Evolutionary conservation across 2,113 vertebrate genomes (phyloP).

Genomic region (Chaetura pelagica): DNA sequence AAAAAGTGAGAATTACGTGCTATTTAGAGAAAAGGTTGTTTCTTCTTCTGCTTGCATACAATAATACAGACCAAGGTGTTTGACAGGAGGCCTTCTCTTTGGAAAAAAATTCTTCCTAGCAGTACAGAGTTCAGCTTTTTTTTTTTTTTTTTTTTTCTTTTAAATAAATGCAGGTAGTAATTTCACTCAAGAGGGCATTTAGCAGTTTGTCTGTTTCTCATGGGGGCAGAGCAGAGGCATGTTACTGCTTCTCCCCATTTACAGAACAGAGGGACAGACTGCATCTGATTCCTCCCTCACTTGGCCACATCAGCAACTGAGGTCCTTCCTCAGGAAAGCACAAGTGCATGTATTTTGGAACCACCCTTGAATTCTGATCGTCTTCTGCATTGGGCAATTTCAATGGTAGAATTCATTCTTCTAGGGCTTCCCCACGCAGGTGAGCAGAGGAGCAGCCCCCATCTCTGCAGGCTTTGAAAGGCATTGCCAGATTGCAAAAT

Average conservation of each 20-base stretch:
- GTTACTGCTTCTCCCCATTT: background rate
- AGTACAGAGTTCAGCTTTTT: conserved; percentile 2
- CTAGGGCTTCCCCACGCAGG: fast-evolving
- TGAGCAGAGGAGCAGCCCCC: background rate
- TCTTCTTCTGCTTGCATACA: background rate
- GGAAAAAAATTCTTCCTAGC: background rate
- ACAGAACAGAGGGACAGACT: background rate
- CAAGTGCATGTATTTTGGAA: background rate
- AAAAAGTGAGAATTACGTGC: background rate
- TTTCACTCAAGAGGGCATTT: background rate
- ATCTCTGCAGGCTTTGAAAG: fast-evolving
- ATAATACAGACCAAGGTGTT: background rate
- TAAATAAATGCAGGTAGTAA: background rate
- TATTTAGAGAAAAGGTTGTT: background rate
- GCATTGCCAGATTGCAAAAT: background rate
- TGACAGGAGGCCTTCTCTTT: background rate
- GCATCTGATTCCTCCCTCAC: background rate
- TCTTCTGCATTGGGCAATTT: background rate
- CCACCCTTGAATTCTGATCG: background rate
- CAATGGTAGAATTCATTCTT: background rate
- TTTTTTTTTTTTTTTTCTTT: conserved; percentile 45
- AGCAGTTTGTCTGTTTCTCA: background rate
- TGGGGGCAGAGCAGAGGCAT: background rate
- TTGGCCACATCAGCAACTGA: background rate
- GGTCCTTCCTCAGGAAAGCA: background rate